Evolutionary conservation across 2,797 vertebrate genomes (phyloP).

Genomic region (Acipenser oxyrinchus): DNA sequence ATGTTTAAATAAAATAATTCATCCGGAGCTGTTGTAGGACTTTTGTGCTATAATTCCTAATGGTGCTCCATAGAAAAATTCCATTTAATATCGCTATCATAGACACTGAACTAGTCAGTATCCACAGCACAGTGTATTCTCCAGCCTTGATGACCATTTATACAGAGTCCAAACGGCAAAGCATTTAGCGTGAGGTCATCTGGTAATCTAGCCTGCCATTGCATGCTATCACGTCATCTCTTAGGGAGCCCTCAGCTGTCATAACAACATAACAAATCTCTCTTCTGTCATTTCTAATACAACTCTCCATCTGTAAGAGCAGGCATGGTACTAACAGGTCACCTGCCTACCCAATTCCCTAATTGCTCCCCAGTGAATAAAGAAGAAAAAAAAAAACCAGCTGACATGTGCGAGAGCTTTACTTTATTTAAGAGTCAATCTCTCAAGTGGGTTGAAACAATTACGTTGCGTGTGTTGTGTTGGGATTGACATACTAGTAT

Average conservation of each 20-base stretch:
- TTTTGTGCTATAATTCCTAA: too few relatives aligned
- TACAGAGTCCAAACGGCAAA: neutral
- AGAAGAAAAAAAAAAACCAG: slow-evolving; percentile 39
- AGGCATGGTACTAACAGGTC: slow-evolving; percentile 42
- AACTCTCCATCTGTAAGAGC: slow-evolving; percentile 31
- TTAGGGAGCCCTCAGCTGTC: slow-evolving; percentile 38
- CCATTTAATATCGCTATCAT: too few relatives aligned
- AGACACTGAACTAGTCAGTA: too few relatives aligned
- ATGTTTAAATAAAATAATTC: too few relatives aligned
- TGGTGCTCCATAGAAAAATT: too few relatives aligned
- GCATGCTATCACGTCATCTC: slow-evolving; percentile 30
- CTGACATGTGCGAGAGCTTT: slow-evolving; percentile 28
- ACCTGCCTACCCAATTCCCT: slow-evolving; percentile 63
- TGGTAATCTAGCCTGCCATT: slow-evolving; percentile 21
- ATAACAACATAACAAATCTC: slow-evolving; percentile 40
- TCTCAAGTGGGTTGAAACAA: neutral
- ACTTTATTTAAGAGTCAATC: slow-evolving; percentile 7
- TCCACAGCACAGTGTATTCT: too few relatives aligned
- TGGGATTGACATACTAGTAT: too few relatives aligned
- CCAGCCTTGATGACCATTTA: too few relatives aligned
- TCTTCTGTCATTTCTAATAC: slow-evolving; percentile 32
- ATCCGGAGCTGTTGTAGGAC: too few relatives aligned
- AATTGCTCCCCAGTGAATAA: slow-evolving; percentile 48
- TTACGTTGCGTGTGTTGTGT: neutral
- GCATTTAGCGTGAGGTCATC: neutral